phyloP scores from a whole-genome alignment of 2,888 invertebrate genomes.

The Drosophila multiciliata region DNA sequence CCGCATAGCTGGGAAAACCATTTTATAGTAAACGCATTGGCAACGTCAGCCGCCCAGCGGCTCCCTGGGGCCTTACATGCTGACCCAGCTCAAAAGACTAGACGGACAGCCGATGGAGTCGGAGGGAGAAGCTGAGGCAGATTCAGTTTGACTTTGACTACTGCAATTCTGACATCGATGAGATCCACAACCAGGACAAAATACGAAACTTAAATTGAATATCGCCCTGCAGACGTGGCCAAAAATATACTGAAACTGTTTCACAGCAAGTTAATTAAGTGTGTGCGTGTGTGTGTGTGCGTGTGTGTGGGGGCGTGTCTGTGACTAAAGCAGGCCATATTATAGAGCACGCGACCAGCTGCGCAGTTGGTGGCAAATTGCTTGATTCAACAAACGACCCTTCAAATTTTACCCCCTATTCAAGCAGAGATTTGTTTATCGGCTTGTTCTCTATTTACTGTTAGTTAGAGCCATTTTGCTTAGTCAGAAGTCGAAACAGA shows the following conservation, averaged over 20 bases:
- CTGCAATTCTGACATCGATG: slow-evolving; percentile 39
- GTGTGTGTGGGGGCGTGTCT: slow-evolving; percentile 10
- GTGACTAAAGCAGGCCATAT: slow-evolving; percentile 16
- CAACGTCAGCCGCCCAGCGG: slow-evolving; percentile 45
- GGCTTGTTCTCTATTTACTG: slow-evolving; percentile 35
- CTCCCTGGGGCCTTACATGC: slow-evolving; percentile 51
- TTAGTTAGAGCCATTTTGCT: not conserved
- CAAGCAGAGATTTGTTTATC: slow-evolving; percentile 34
- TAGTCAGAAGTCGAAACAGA: not conserved
- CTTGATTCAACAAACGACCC: slow-evolving; percentile 61
- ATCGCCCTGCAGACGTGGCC: slow-evolving; percentile 31
- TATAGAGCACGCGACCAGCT: slow-evolving; percentile 36
- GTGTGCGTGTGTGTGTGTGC: slow-evolving; percentile 4
- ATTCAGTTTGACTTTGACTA: slow-evolving; percentile 47
- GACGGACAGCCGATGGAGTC: not conserved
- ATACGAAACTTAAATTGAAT: slow-evolving; percentile 49
- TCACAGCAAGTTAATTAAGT: slow-evolving; percentile 50
- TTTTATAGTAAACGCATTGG: slow-evolving; percentile 51
- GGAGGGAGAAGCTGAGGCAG: not conserved
- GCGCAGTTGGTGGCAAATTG: slow-evolving; percentile 41
- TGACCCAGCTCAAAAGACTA: slow-evolving; percentile 48
- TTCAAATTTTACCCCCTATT: not conserved
- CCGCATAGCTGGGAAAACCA: slow-evolving; percentile 30
- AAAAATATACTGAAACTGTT: slow-evolving; percentile 42
- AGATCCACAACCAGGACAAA: slow-evolving; percentile 4